A percentile compares a stretch with the other conserved stretches of the same genome.
Evolutionary conservation across 1,140 invertebrate genomes (phyloP).

Genomic region (Philopotamus ludificatus): DNA sequence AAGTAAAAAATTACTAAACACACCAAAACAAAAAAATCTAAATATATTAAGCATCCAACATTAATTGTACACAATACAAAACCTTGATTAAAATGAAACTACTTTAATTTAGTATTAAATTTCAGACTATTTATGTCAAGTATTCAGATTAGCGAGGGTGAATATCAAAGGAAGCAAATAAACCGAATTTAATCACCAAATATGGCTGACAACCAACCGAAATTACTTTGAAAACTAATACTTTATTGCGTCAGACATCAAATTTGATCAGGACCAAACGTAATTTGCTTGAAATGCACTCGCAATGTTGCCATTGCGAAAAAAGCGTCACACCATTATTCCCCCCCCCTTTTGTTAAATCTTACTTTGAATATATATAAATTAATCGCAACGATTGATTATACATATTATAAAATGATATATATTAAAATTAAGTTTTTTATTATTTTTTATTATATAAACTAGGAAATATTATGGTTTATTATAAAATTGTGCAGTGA

Average conservation of each 20-base stretch:
- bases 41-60: no score
- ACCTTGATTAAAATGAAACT: no score
- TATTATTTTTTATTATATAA: constrained; percentile 2
- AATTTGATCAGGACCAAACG: constrained; percentile 39
- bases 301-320: neutral
- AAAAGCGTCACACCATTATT: constrained; percentile 24
- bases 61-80: no score
- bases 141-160: no score
- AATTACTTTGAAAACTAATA: constrained; percentile 41
- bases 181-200: constrained; percentile 39
- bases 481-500: no score
- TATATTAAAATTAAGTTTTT: neutral
- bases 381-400: no score
- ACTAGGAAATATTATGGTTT: neutral
- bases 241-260: constrained; percentile 41
- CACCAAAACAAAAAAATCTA: no score
- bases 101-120: no score
- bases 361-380: neutral
- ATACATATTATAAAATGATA: neutral
- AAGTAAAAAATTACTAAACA: no score
- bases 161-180: constrained; percentile 34
- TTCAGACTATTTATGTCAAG: no score
- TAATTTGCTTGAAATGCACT: constrained; percentile 30
- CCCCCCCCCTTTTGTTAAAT: neutral
- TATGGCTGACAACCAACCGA: constrained; percentile 35